Base-by-base conservation (phyloP, 2,888 invertebrate species). In the Margaritifera margaritifera region DNA sequence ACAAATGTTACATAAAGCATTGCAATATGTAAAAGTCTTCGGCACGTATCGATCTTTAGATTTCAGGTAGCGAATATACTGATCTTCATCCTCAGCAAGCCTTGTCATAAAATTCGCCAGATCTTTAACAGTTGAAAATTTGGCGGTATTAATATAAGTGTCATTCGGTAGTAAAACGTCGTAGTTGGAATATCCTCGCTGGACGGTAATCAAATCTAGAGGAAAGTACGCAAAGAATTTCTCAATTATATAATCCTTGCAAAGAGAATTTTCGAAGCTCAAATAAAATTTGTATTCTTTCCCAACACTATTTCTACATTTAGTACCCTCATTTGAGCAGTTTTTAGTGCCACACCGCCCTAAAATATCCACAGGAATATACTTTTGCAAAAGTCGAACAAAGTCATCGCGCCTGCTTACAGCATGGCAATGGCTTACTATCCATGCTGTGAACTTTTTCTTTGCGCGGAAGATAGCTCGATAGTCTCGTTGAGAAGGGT, bases 131-230 rank as follows among this genome's bases (percentile, higher is more conserved):
- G 77, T 74, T 6, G 74, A 59, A 68, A 86, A 89, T 27, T 82
- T 80, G 6, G 79, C 74, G 0, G 85, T 87, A 70, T 88, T 80
- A 61, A 90, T 88, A 74, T 80, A 87, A 6, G 88, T 85, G 22
- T 76, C 76, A 24, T 77, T 74, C 0, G 89, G 89, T 3, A 84
- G 78, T 6, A 83, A 69, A 20, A 51, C 22, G 2, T 74, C 72
- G 66, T 89, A 88, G 68, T 88, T 78, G 0, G 80, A 82, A 18
- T 81, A 74, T 0, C 88, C 88, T 59, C 83, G 82, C 4, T 87
- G 86, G 6, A 89, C 74, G 0, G 86, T 86, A 19, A 87, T 76
- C 18, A 86, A 77, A 55, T 84, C 71, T 24, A 75, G 69, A 8
- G 71, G 71, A n/a, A 85, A 75, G 11, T 77, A 70, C 8, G 74